Evolutionary conservation across 2,113 vertebrate species (phyloP).

Genomic region (Pterocles burchelli): DNA sequence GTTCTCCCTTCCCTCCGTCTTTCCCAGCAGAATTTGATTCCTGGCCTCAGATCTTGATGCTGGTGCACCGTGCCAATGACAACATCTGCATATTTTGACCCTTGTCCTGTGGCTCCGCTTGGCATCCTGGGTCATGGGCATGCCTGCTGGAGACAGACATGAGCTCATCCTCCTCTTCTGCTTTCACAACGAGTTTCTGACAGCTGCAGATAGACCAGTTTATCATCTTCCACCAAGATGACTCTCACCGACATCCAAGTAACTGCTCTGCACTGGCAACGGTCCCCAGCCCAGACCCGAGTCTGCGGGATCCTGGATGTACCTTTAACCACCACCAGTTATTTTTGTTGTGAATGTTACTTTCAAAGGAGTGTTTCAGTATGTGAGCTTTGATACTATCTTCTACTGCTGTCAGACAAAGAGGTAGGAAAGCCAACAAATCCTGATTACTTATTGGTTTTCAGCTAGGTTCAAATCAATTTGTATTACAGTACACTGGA

Average conservation of each 20-base stretch:
- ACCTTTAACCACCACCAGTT: neutral
- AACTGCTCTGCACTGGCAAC: neutral
- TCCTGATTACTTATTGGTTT: slow-evolving; percentile 59
- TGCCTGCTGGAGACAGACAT: slow-evolving; percentile 23
- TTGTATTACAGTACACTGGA: neutral
- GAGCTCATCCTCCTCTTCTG: slow-evolving; percentile 9
- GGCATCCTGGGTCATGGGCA: neutral
- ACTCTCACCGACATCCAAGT: neutral
- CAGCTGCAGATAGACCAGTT: neutral
- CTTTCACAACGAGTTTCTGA: neutral
- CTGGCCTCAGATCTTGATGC: neutral
- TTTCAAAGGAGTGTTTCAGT: neutral
- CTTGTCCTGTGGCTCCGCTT: neutral
- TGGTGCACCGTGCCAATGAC: neutral
- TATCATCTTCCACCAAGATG: neutral
- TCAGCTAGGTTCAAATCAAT: slow-evolving; percentile 47
- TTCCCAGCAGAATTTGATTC: neutral
- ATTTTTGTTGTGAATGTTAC: neutral
- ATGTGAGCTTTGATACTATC: neutral
- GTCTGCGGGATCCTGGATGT: neutral
- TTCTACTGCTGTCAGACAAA: slow-evolving; percentile 25
- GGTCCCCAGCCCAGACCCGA: neutral
- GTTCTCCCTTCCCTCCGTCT: neutral
- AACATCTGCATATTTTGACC: neutral
- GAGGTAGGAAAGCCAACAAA: slow-evolving; percentile 35